Base-by-base conservation (phyloP, 2,113 vertebrate genomes). In the Chamaetylas fuelleborni region DNA sequence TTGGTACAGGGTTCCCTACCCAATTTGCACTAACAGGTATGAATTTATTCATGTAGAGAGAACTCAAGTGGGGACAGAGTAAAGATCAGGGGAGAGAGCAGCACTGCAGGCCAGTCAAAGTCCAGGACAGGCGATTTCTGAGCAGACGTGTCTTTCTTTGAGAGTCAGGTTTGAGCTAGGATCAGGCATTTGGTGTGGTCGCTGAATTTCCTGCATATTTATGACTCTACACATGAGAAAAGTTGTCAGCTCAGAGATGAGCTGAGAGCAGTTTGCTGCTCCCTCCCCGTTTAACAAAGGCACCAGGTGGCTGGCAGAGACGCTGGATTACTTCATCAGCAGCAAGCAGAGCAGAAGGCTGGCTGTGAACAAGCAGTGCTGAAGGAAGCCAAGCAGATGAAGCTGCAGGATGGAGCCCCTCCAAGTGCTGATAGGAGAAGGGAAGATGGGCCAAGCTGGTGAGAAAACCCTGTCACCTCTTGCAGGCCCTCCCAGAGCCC, bases 311-410 rank as follows among this genome's bases (percentile, higher is more conserved):
- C 91, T 97, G 94, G 89, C 84, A 74, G 34, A 82, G 84, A 69
- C 26, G 70, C 90, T 61, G 84, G 33, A 8, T 60, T 48, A 14
- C 91, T 81, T 71, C 43, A 64, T 92, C 53, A 95, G 83, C 89
- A 92, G 92, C 61, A 53, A 92, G 91, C 89, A 42, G 94, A 95
- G 95, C 96, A 97, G 95, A 92, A 97, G 93, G 92, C 86, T 94
- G 92, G 3, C 88, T 89, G 88, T 14, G 94, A 92, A 73, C 20
- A 36, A 73, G 82, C 80, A 73, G 76, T 14, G 5, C 91, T 62
- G 81, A 58, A 95, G 78, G 84, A 79, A 95, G 84, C 89, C 93
- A 90, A 85, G 89, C 91, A 82, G 94, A 91, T 42, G 89, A 95
- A 94, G 84, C 58, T 91, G 90, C 1, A 4, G 81, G 73, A 87